Conservation (phyloP, 2,113 vertebrate genomes). For the Corydoras maculifer region DNA sequence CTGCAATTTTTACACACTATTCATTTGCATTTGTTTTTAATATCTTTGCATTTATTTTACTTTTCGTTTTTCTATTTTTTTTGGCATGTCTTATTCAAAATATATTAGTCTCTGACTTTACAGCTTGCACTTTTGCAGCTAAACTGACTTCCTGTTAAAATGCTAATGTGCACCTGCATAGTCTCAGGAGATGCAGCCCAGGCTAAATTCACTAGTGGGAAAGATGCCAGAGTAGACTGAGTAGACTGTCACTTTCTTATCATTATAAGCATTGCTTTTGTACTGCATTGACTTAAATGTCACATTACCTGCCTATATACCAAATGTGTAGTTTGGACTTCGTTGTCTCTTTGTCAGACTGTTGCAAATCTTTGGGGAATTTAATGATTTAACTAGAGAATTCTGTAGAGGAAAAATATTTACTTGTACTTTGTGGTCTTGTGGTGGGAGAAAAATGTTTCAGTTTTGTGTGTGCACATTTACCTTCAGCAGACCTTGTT, state of each 20-base stretch:
- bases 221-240: background rate
- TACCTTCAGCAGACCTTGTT: too few relatives aligned
- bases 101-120: background rate
- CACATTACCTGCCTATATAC: background rate
- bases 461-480: slow-evolving; percentile 18
- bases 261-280: background rate
- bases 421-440: slow-evolving; percentile 47
- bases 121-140: slow-evolving; percentile 26
- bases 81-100: background rate
- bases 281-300: background rate
- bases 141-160: slow-evolving; percentile 31
- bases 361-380: too few relatives aligned
- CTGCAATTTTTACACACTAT: background rate
- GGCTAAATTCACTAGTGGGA: slow-evolving; percentile 15
- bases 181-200: slow-evolving; percentile 23
- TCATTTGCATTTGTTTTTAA: background rate
- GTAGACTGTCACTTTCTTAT: slow-evolving; percentile 16
- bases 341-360: too few relatives aligned
- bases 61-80: background rate
- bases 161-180: slow-evolving; percentile 29
- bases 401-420: slow-evolving; percentile 1
- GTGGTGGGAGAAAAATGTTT: slow-evolving; percentile 39
- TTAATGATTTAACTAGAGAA: background rate
- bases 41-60: background rate
- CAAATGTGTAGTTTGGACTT: background rate